Conservation (phyloP, 2,797 vertebrate species). For the Salmo trutta region DNA sequence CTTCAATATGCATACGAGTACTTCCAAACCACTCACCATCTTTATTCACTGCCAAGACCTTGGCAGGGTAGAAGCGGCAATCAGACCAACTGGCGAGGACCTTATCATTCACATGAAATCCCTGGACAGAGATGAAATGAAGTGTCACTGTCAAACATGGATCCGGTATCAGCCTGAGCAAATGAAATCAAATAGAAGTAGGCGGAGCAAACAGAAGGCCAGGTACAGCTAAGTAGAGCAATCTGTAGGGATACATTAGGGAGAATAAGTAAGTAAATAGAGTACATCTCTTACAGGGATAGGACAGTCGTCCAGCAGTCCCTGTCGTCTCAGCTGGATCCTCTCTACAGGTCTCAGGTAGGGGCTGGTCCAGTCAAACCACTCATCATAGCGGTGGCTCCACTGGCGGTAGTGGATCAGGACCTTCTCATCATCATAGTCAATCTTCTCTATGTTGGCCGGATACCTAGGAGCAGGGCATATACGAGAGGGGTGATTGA, state of each 20-base stretch:
- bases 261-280: conserved; percentile 4
- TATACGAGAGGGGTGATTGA: neutral
- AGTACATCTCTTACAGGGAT: conserved; percentile 62
- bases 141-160: too few relatives aligned
- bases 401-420: conserved; percentile 98
- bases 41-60: conserved; percentile 90
- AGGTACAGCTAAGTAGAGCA: neutral
- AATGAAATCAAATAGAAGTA: too few relatives aligned
- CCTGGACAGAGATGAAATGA: conserved; percentile 66
- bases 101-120: conserved; percentile 90
- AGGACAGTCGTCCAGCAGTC: conserved; percentile 61
- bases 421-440: conserved; percentile 95
- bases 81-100: conserved; percentile 96
- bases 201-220: neutral
- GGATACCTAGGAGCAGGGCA: conserved; percentile 81
- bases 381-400: conserved; percentile 99
- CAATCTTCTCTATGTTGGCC: conserved; percentile 97
- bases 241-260: neutral
- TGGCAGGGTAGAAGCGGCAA: conserved; percentile 95
- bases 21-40: conserved; percentile 80
- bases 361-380: conserved; percentile 98
- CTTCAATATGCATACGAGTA: neutral
- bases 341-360: conserved; percentile 95
- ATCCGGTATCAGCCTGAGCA: too few relatives aligned
- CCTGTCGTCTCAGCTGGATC: conserved; percentile 85